These are phyloP conservation scores for Hyperoodon ampullatus DNA, from an alignment of 2,113 vertebrate species.

Conservation along the genomic window DNA sequence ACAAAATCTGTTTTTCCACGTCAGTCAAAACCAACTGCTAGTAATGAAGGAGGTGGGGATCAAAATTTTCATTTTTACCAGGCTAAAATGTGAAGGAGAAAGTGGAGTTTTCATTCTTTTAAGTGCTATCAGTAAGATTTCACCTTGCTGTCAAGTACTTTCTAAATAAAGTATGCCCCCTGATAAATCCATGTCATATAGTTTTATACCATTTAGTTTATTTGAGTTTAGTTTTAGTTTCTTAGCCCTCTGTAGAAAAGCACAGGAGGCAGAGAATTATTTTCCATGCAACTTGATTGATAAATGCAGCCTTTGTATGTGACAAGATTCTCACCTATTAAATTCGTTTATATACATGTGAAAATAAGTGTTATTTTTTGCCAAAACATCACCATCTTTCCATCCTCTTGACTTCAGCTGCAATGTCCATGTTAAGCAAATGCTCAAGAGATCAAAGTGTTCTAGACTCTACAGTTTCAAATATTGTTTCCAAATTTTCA, in stretches of 20 bases:
- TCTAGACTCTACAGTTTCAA: neutral
- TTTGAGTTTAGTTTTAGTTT: neutral
- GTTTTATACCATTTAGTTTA: neutral
- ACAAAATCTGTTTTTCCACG: neutral
- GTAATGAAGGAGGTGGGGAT: rapidly evolving
- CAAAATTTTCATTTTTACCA: neutral
- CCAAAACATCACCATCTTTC: neutral
- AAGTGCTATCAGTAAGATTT: neutral
- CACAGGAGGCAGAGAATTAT: neutral
- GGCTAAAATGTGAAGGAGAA: neutral
- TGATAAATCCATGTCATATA: neutral
- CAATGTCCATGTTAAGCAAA: neutral
- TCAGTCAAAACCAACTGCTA: neutral
- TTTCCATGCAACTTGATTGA: neutral
- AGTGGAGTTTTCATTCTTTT: neutral
- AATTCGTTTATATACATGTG: neutral
- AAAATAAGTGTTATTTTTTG: neutral
- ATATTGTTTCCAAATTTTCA: neutral
- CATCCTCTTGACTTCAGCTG: neutral
- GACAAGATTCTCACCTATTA: neutral
- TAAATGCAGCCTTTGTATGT: neutral
- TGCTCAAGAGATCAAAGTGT: neutral
- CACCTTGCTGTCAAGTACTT: neutral
- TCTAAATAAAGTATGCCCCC: neutral
- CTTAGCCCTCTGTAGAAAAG: neutral